These are phyloP conservation scores for Rhynchomys soricoides DNA, from an alignment of 2,113 vertebrate genomes.

Conservation along the genomic window DNA sequence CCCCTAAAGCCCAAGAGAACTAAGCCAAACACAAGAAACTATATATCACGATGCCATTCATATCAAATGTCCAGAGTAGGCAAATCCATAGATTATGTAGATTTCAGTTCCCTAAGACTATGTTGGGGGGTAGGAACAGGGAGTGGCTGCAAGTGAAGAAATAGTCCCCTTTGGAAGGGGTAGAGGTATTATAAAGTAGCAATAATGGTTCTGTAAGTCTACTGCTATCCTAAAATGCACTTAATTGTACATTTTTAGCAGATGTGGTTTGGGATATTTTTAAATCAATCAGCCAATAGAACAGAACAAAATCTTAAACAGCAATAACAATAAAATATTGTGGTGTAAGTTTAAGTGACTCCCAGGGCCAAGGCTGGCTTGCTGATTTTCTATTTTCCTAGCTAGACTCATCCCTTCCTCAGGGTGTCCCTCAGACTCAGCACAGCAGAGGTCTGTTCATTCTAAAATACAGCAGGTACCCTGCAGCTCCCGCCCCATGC, in stretches of 20 bases:
- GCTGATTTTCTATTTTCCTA: neutral
- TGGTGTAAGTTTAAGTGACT: neutral
- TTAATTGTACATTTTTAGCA: neutral
- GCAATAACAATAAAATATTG: neutral
- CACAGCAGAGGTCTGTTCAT: neutral
- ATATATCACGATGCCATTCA: neutral
- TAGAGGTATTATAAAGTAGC: neutral
- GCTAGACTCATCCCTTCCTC: neutral
- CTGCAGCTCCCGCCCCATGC: neutral
- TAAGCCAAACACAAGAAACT: neutral
- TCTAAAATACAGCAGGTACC: neutral
- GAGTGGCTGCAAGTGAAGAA: neutral
- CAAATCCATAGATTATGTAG: too few relatives aligned
- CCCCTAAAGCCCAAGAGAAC: neutral
- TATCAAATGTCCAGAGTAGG: neutral
- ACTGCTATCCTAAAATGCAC: neutral
- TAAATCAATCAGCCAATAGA: conserved; percentile 1
- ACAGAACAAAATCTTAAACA: neutral
- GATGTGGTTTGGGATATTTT: neutral
- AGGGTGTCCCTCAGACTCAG: neutral
- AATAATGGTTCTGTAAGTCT: neutral
- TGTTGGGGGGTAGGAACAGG: neutral
- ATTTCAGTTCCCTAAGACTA: neutral
- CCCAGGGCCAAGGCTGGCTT: neutral
- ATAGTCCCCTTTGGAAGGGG: neutral